Evolutionary conservation across 1,140 invertebrate genomes (phyloP), one percentile per base, ranked within the genome.

Genomic region (Drosophila lacteicornis): DNA sequence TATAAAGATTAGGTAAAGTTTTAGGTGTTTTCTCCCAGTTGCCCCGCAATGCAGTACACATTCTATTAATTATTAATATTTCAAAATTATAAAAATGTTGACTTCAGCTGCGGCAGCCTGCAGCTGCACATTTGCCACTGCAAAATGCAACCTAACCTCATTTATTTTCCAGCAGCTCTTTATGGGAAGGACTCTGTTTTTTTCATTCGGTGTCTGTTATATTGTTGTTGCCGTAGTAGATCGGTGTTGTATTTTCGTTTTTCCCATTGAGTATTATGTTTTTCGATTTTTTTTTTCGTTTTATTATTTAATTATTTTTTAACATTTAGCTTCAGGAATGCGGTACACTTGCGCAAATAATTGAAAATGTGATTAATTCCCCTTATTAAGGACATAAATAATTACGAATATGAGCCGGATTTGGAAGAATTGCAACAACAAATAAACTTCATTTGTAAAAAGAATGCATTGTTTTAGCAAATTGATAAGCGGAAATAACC

Each of bases 101-200:
- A 17, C 43, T 45, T 45, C 15, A 43, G 42, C 15, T 43, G 42
- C 42, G 17, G 15, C 17, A 43, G 15, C 5, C n/a, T 43, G 42
- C 15, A 43, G n/a, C 17, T 43, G 15, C 42, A 17, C 15, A 43
- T n/a, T 7, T 43, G 42, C 15, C 42, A 43, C 17, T 43, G 3
- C 43, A 45, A 45, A 45, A 45, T n/a, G 6, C n/a, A 45, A 45
- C n/a, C n/a, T 45, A 45, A 45, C 15, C 43, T 45, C 43, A 45
- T 45, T 30, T 30, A 30, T 30, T 30, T 30, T 30, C 27, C 7
- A 30, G 27, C 27, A 30, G n/a, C 8, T 19, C 17, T 13, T 17
- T 7, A n/a, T n/a, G 5, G 27, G 27, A 30, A 1, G 27, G 27
- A 30, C 27, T 6, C 27, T 25, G 17, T n/a, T n/a, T 43, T 43